phyloP scores from a whole-genome alignment of 2,113 vertebrate genomes.

The Myxocyprinus asiaticus region DNA sequence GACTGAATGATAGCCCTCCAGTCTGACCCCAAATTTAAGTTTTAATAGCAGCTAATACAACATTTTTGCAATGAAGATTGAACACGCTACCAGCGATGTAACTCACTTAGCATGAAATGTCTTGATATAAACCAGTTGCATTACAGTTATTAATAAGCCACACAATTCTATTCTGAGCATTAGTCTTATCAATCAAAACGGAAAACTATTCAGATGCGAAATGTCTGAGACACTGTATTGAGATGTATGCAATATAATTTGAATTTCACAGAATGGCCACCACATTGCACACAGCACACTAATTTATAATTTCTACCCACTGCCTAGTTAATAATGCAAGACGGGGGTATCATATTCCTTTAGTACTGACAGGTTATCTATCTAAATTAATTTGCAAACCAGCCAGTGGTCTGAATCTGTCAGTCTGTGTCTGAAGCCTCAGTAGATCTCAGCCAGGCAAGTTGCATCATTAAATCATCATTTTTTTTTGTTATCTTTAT shows the following conservation, averaged over 20 bases:
- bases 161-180: constrained; percentile 21
- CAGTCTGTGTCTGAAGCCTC: not conserved
- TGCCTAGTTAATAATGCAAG: constrained; percentile 47
- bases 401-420: constrained; percentile 32
- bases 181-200: constrained; percentile 68
- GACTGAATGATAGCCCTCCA: constrained; percentile 10
- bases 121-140: constrained; percentile 6
- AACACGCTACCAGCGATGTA: constrained; percentile 4
- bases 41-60: not conserved
- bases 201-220: constrained; percentile 67
- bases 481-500: constrained; percentile 47
- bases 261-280: constrained; percentile 54
- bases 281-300: constrained; percentile 12
- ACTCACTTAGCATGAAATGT: constrained; percentile 36
- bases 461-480: constrained; percentile 45
- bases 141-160: constrained; percentile 11
- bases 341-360: constrained; percentile 47
- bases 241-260: constrained; percentile 63
- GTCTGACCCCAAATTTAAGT: not conserved
- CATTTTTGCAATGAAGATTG: constrained; percentile 28
- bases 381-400: constrained; percentile 57
- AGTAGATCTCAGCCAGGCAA: constrained; percentile 4
- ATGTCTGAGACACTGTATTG: constrained; percentile 72
- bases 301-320: constrained; percentile 44
- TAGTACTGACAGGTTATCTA: constrained; percentile 51